Evolutionary conservation across 2,113 vertebrate genomes (phyloP).

Genomic region (Ceratotherium simum): DNA sequence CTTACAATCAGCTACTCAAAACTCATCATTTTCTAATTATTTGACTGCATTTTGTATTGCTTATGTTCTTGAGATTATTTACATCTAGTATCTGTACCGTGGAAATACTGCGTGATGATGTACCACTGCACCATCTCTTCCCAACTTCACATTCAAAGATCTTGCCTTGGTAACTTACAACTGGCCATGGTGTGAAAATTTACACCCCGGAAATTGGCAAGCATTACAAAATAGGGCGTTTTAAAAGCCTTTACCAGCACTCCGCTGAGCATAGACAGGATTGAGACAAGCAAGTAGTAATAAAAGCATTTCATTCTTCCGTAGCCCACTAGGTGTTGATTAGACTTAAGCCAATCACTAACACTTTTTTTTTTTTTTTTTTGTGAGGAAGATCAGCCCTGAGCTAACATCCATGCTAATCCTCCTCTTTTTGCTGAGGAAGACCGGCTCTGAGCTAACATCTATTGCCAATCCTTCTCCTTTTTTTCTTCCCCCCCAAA

Average conservation of each 20-base stretch:
- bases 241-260: not conserved
- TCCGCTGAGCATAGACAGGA: not conserved
- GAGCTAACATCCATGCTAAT: too few relatives aligned
- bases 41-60: not conserved
- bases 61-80: not conserved
- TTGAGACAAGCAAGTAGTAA: not conserved
- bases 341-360: not conserved
- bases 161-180: not conserved
- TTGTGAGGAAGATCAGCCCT: too few relatives aligned
- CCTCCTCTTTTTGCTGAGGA: too few relatives aligned
- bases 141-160: not conserved
- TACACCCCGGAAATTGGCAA: not conserved
- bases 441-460: too few relatives aligned
- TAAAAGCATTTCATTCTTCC: not conserved
- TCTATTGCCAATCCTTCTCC: too few relatives aligned
- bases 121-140: not conserved
- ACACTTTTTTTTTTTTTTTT: not conserved
- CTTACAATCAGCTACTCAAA: not conserved
- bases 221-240: not conserved
- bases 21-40: not conserved
- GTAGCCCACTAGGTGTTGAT: not conserved
- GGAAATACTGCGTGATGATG: not conserved
- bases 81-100: too few relatives aligned
- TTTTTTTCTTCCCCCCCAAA: too few relatives aligned
- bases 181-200: not conserved